Evolutionary conservation across 2,113 vertebrate species (phyloP).

Genomic region (Orycteropus afer): DNA sequence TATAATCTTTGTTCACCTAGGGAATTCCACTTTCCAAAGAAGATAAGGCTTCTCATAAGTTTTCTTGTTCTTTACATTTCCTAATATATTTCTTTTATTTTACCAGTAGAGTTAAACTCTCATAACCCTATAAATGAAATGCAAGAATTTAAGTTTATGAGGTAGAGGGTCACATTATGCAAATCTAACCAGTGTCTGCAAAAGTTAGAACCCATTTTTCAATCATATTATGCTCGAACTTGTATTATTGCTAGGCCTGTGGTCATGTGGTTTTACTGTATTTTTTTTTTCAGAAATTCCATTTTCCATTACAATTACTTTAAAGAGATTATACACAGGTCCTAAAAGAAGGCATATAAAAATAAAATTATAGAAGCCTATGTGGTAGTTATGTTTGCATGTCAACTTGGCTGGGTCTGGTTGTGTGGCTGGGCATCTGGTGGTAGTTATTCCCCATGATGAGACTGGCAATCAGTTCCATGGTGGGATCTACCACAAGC

Average conservation of each 20-base stretch:
- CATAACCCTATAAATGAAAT: background rate
- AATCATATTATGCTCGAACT: background rate
- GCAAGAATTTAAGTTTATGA: background rate
- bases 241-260: background rate
- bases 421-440: too few relatives aligned
- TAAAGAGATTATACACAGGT: background rate
- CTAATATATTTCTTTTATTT: background rate
- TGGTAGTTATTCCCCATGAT: too few relatives aligned
- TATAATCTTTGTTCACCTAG: background rate
- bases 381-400: too few relatives aligned
- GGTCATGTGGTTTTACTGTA: background rate
- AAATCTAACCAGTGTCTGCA: background rate
- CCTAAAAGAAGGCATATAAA: background rate
- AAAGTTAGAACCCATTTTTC: background rate
- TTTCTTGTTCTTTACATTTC: background rate
- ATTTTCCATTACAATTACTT: background rate
- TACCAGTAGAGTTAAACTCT: background rate
- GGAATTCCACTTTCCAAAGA: background rate
- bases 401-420: too few relatives aligned
- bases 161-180: background rate
- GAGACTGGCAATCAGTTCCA: too few relatives aligned
- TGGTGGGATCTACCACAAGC: too few relatives aligned
- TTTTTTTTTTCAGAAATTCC: background rate
- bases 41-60: background rate
- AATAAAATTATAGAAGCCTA: background rate